Base-by-base conservation (phyloP, 2,888 invertebrate genomes). In the Pollenia angustigena region DNA sequence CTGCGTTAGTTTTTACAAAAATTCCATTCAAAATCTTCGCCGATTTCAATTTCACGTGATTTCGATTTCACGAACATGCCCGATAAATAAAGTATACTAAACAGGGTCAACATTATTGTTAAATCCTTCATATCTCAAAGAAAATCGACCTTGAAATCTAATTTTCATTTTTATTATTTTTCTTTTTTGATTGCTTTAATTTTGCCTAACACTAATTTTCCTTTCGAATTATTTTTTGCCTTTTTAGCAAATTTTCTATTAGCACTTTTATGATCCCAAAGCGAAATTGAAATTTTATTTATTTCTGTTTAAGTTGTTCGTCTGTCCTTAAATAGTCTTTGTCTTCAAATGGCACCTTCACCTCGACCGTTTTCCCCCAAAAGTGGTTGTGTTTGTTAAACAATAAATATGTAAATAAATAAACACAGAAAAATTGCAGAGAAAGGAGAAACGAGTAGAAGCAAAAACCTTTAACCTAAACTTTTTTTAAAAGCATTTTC, bases 221-320 rank as follows among this genome's bases (percentile, higher is more conserved):
- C 2, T 56, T 23, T 56, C 23, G 12, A 9, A 32, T 48, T 56
- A 11, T 6, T 46, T 50, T 60, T 18, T 44, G 14, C n/a, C 16
- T 74, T 50, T 68, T 68, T 18, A 4, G 12, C 16, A 46, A 16
- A 46, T 16, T 66, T 66, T 44, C 66, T 18, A 44, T 42, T 18
- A 66, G 66, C 66, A 66, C 11, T 66, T 46, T 66, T 64, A 16
- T 46, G 58, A 72, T 74, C 23, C 74, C 23, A 44, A 58, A 48
- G 48, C 16, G 66, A 46, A 66, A 52, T 66, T 42, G 56, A 46
- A 72, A 56, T 72, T 42, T 56, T 8, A 71, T 71, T 71, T 64
- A 8, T 58, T 54, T 6, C 23, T 23, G 23, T 12, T 56, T 56
- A 23, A 18, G 18, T 56, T 56, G 56, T 11, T 56, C 12, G 56